Percentiles rank a stretch among this genome's conserved stretches.
phyloP scores from a whole-genome alignment of 2,888 invertebrate genomes.

The Meteorus colon region DNA sequence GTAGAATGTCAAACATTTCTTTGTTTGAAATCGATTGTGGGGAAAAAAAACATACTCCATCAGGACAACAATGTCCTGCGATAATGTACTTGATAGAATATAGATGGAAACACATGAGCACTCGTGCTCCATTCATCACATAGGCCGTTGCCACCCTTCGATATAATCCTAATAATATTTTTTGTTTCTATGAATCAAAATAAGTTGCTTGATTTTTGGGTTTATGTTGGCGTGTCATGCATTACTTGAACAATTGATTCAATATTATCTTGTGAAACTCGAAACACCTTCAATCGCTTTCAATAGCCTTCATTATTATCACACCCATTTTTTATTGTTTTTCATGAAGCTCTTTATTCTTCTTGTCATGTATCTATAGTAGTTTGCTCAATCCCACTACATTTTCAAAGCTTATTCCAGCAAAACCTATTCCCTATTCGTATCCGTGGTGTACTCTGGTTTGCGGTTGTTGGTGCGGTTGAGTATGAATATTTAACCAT shows the following conservation, averaged over 20 bases:
- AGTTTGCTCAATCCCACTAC: slow-evolving; percentile 5
- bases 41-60: neutral
- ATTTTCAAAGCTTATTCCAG: slow-evolving; percentile 14
- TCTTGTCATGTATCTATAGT: slow-evolving; percentile 18
- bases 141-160: neutral
- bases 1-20: slow-evolving; percentile 17
- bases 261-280: neutral
- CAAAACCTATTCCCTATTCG: slow-evolving; percentile 7
- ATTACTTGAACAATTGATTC: too few relatives aligned
- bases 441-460: slow-evolving; percentile 19
- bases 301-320: neutral
- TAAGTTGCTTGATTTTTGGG: too few relatives aligned
- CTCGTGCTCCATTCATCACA: slow-evolving; percentile 16
- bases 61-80: slow-evolving; percentile 27
- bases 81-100: slow-evolving; percentile 23
- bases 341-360: neutral
- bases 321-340: neutral
- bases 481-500: slow-evolving; percentile 66
- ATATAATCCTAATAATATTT: neutral
- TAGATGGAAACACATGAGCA: neutral
- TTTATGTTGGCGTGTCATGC: too few relatives aligned
- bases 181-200: neutral
- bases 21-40: slow-evolving; percentile 29
- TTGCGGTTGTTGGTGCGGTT: slow-evolving; percentile 39
- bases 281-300: neutral